Conservation (phyloP, 2,888 invertebrate genomes). For the Iselma pallidipennis region DNA sequence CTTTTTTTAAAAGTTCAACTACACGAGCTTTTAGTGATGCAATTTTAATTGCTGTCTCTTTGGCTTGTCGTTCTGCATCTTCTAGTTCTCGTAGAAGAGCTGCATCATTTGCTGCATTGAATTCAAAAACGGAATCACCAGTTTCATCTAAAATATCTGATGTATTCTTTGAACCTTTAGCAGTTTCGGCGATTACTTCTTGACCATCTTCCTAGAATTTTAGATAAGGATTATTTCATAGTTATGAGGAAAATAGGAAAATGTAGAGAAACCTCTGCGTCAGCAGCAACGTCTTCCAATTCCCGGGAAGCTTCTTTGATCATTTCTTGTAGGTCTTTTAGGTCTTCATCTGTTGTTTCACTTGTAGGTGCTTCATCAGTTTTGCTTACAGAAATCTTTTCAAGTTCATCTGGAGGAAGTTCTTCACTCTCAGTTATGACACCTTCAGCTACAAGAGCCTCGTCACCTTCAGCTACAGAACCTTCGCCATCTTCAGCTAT, state of each 20-base stretch:
- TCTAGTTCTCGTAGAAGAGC: conserved; percentile 55
- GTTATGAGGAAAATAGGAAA: background rate
- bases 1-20: conserved; percentile 59
- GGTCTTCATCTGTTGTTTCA: conserved; percentile 10
- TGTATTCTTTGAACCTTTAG: too few species aligned
- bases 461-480: background rate
- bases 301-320: conserved; percentile 44
- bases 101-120: conserved; percentile 41
- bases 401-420: conserved; percentile 5
- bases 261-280: too few species aligned
- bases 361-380: background rate
- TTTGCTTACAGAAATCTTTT: background rate
- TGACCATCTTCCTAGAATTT: background rate
- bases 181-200: conserved; percentile 21
- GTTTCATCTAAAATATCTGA: too few species aligned
- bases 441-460: background rate
- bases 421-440: conserved; percentile 9
- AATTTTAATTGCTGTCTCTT: conserved; percentile 56
- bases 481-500: background rate
- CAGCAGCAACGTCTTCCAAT: conserved; percentile 43
- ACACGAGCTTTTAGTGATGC: conserved; percentile 53
- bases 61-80: conserved; percentile 57
- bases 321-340: conserved; percentile 48
- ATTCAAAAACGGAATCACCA: conserved; percentile 36
- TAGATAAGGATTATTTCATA: background rate